Evolutionary conservation across 2,113 vertebrate genomes (phyloP).

Genomic region (Pedetes capensis): DNA sequence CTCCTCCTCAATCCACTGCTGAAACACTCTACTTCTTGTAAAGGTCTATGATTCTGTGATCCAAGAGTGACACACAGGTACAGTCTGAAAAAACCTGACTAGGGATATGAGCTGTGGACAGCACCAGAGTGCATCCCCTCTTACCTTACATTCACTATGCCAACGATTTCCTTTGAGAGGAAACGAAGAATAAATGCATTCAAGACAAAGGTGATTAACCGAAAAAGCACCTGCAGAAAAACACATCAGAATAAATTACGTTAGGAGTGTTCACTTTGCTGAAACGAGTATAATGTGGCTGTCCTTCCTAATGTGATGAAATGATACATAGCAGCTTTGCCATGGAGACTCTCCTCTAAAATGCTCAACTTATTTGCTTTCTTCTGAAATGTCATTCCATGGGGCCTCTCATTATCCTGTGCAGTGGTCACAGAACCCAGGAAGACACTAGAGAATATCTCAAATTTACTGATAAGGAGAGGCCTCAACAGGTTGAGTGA

Average conservation of each 20-base stretch:
- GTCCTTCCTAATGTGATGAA: not conserved
- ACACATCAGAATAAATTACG: conserved; percentile 27
- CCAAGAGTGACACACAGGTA: not conserved
- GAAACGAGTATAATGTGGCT: not conserved
- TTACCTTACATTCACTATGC: conserved; percentile 96
- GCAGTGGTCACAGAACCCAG: not conserved
- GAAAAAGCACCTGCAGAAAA: conserved; percentile 90
- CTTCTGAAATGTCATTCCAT: not conserved
- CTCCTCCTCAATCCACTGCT: not conserved
- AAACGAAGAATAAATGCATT: conserved; percentile 97
- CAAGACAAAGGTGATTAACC: conserved; percentile 91
- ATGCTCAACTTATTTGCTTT: not conserved
- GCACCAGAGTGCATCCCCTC: not conserved
- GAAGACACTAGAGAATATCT: not conserved
- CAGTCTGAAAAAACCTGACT: not conserved
- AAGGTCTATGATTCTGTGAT: not conserved
- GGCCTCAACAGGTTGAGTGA: not conserved
- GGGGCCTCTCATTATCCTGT: not conserved
- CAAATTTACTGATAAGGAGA: not conserved
- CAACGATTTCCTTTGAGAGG: conserved; percentile 93
- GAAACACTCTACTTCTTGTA: not conserved
- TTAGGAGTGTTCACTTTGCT: not conserved
- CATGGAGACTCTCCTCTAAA: not conserved
- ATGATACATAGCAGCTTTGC: not conserved
- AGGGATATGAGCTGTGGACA: not conserved